These are phyloP conservation scores for Heliconius cydno DNA, from an alignment of 2,888 invertebrate species.

Conservation along the genomic window DNA sequence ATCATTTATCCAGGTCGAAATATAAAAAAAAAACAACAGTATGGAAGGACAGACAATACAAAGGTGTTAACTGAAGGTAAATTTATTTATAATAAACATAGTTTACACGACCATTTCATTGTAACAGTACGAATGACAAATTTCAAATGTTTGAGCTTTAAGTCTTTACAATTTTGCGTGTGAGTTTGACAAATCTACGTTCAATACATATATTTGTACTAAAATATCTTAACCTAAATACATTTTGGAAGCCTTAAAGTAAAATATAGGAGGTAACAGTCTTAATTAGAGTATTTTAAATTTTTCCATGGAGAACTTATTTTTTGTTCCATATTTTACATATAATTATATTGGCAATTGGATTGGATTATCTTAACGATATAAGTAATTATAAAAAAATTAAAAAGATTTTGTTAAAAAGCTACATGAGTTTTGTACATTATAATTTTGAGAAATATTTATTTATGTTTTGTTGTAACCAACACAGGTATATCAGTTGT, in stretches of 20 bases:
- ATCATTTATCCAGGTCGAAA: not conserved
- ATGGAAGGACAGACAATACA: slow-evolving; percentile 1
- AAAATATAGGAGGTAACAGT: slow-evolving; percentile 44
- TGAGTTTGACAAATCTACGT: slow-evolving; percentile 21
- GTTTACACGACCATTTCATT: slow-evolving; percentile 27
- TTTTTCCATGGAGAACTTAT: not conserved
- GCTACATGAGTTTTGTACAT: not conserved
- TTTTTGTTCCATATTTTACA: not conserved
- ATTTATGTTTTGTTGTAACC: not conserved
- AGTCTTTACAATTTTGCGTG: slow-evolving; percentile 20
- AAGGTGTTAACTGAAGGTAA: slow-evolving; percentile 40
- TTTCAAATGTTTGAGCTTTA: slow-evolving; percentile 15
- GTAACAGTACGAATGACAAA: slow-evolving; percentile 18
- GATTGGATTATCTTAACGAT: not conserved
- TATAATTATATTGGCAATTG: not conserved
- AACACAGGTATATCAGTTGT: not conserved
- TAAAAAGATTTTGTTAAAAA: slow-evolving; percentile 1
- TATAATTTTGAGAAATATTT: not conserved
- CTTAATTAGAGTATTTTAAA: slow-evolving; percentile 37
- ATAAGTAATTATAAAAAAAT: slow-evolving; percentile 16
- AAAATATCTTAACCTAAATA: slow-evolving; percentile 35
- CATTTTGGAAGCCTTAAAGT: slow-evolving; percentile 45
- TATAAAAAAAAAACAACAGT: not conserved
- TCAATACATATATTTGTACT: slow-evolving; percentile 26
- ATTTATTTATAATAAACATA: slow-evolving; percentile 41